Conservation (phyloP, 2,888 invertebrate genomes). For the Hartigia nigra region DNA sequence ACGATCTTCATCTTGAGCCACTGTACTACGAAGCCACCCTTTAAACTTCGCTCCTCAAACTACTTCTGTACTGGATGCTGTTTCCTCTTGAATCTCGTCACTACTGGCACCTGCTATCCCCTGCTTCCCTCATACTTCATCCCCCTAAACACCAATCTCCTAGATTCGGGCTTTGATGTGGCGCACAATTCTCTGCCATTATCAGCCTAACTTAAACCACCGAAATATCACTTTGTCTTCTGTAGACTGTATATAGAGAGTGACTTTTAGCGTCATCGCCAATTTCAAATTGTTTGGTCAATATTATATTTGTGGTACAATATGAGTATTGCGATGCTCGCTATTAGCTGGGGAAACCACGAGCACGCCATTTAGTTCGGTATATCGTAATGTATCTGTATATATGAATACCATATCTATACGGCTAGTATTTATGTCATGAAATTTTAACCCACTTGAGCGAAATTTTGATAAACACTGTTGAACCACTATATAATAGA, state of each 20-base stretch:
- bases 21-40: conserved; percentile 25
- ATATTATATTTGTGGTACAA: neutral
- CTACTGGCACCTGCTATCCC: conserved; percentile 15
- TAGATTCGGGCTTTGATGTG: neutral
- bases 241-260: neutral
- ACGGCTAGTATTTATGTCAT: no score
- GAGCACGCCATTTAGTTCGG: no score
- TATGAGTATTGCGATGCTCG: no score
- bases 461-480: no score
- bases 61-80: neutral
- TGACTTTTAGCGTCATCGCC: neutral
- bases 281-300: neutral
- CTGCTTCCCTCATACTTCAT: neutral
- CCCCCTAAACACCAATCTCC: neutral
- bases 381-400: no score
- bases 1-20: conserved; percentile 44
- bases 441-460: no score
- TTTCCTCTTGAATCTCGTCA: neutral
- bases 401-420: no score
- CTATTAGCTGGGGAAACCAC: no score
- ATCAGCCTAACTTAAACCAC: neutral
- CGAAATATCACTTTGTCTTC: neutral
- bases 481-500: no score
- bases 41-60: conserved; percentile 16
- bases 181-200: neutral